Base-by-base conservation (phyloP, 2,888 invertebrate genomes). In the Lasioglossum malachurum region DNA sequence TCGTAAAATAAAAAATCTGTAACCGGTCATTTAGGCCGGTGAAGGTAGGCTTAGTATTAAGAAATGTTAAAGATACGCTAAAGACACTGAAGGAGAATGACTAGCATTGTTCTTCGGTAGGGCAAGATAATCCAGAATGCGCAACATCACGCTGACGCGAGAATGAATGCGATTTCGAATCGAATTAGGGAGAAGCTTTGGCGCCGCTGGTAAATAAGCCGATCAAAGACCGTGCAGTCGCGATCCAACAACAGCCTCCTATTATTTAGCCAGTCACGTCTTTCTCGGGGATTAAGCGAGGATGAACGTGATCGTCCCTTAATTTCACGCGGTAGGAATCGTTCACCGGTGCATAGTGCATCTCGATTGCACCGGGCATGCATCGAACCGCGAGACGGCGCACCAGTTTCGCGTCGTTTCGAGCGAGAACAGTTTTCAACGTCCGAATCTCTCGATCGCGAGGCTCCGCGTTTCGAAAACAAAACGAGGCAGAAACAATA, bases 251-350 rank as follows among this genome's bases (percentile, higher is more conserved):
- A 78, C 86, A 82, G 83, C 83, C 83, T 76, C 84, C 82, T 80
- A 88, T 85, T 90, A 85, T 89, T 88, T 87, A 76, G 79, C 87
- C 80, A 78, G 90, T 86, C 90, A 88, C 90, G 90, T 90, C 81
- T 84, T 82, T 72, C 79, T 57, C 27, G 75, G 46, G 76, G 80
- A 77, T 80, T 83, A 78, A 88, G 81, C 74, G 76, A 53, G 80
- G 80, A 71, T 81, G 84, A 86, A 89, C 90, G 89, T 86, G 89
- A 90, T 90, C 86, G 82, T 90, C 86, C 87, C 75, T 90, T 88
- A 90, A 90, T 89, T 76, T 76, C 83, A 49, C 38, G 49, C 60
- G 69, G 38, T 67, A 53, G 75, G 38, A 81, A 89, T 86, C 84
- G 83, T 90, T 80, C 80, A 53, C 67, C 41, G 74, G 80, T 38